These are phyloP conservation scores for Acrocephalus scirpaceus DNA, from an alignment of 2,797 vertebrate genomes.

Conservation along the genomic window DNA sequence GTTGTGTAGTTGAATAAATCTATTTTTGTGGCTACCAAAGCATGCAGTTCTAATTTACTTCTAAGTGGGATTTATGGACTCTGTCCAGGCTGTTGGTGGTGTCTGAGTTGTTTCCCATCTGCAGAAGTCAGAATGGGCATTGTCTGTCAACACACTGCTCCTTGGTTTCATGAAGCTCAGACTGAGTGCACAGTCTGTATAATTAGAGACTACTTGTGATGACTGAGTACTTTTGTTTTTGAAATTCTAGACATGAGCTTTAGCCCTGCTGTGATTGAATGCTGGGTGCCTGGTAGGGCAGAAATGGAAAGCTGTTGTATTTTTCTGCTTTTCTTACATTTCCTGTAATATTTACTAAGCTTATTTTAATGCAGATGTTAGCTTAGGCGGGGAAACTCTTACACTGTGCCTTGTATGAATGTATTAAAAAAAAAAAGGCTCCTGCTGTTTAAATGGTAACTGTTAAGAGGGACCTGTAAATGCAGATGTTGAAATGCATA, in stretches of 20 bases:
- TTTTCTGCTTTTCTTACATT: background rate
- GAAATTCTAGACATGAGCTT: background rate
- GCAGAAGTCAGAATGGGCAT: background rate
- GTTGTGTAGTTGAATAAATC: background rate
- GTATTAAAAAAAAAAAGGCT: background rate
- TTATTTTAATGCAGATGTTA: background rate
- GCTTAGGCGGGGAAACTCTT: background rate
- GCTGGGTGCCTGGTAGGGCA: background rate
- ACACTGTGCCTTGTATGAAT: background rate
- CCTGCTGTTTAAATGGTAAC: background rate
- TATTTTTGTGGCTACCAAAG: background rate
- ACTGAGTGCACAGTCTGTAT: background rate
- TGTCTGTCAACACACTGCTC: background rate
- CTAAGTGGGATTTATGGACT: background rate
- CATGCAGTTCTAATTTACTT: background rate
- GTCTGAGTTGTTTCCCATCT: background rate
- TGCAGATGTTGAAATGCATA: background rate
- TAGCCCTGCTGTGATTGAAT: background rate
- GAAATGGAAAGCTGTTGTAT: fast-evolving
- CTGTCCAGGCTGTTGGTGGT: background rate
- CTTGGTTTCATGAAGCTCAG: background rate
- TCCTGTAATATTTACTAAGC: background rate
- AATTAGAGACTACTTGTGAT: background rate
- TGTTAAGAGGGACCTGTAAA: background rate
- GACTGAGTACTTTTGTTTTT: background rate